Base-by-base conservation (phyloP, 2,797 vertebrate species). In the Psittacula echo region DNA sequence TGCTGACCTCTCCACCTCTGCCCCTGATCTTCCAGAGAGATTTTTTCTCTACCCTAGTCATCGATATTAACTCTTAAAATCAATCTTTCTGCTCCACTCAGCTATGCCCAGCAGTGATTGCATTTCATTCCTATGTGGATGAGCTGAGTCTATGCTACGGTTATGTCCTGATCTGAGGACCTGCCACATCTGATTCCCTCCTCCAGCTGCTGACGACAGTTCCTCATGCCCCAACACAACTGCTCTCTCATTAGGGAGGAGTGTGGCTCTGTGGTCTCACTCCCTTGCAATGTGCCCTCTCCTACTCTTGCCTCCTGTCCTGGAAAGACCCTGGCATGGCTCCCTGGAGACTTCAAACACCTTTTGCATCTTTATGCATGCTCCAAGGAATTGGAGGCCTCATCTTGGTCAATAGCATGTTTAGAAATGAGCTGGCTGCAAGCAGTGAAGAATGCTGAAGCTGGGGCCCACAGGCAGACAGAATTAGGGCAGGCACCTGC, bases 371-470 rank as follows among this genome's bases (percentile, higher is more conserved):
- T 74, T 71, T 50, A 39, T 3, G 1, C 16, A 8, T 64, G 9
- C 34, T 73, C 71, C 65, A 72, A 45, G 53, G 41, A 68, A 50
- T n/a, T 30, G 9, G 17, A 75, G 64, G 47, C 5, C n/a, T 70
- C 27, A 21, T 64, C 20, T 14, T 23, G 48, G 23, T n/a, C 4
- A 0, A 0, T 13, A 2, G 0, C 66, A 22, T 42, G 14, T 53
- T 89, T 42, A 29, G 56, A 64, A 22, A 68, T 18, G 60, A 70
- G 58, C n/a, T 82, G 54, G 30, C 32, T 92, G 74, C 4, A 15
- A 42, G 39, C 34, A 23, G 50, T 12, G 75, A 56, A 68, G 53
- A 27, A 44, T 65, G 44, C n/a, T 8, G 4, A 37, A 91, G n/a
- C n/a, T 53, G 68, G 19, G 4, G 34, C 56, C 20, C 27, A 7